Conservation (phyloP, 2,797 vertebrate genomes). For the Nyctalus aviator region DNA sequence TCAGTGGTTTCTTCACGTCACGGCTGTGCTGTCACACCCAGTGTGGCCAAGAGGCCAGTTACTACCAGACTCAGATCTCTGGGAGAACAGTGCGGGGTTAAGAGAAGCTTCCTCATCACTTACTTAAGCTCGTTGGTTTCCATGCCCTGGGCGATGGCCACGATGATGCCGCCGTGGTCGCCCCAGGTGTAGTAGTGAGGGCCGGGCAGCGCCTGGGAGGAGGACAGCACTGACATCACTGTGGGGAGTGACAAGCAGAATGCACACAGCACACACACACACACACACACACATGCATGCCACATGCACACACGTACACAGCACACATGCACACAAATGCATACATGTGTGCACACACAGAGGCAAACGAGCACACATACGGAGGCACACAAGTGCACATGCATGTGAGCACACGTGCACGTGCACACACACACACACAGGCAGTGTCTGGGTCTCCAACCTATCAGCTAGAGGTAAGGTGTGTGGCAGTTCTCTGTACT, state of each 20-base stretch:
- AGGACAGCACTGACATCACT: not conserved
- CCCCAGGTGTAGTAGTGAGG: conserved; percentile 99
- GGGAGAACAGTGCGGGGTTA: not conserved
- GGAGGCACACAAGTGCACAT: too few relatives aligned
- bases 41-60: not conserved
- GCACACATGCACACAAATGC: not conserved
- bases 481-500: not conserved
- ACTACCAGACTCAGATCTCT: not conserved
- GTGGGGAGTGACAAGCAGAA: not conserved
- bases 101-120: conserved; percentile 79
- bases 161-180: conserved; percentile 96
- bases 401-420: too few relatives aligned
- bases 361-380: not conserved
- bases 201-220: conserved; percentile 93
- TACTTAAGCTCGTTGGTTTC: conserved; percentile 95
- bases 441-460: not conserved
- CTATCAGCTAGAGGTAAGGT: not conserved
- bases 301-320: too few relatives aligned
- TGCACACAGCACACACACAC: accelerated
- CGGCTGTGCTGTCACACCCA: too few relatives aligned
- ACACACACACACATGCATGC: not conserved
- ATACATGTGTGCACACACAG: too few relatives aligned
- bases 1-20: not conserved
- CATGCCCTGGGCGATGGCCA: conserved; percentile 95
- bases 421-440: not conserved